phyloP scores from a whole-genome alignment of 1,140 invertebrate species.

The Diorhabda carinulata region DNA sequence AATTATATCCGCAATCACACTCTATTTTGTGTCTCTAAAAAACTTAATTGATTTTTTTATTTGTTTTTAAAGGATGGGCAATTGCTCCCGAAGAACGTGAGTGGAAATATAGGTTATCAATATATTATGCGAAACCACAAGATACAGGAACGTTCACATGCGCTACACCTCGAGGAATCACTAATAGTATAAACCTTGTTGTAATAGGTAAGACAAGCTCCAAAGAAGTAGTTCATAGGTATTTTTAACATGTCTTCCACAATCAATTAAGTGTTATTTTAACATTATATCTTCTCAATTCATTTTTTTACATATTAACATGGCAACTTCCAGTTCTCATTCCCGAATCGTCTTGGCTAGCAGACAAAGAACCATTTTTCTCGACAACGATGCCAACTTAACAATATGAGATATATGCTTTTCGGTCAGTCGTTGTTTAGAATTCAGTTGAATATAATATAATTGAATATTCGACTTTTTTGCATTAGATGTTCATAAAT shows the following conservation, averaged over 20 bases:
- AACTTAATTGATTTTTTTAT: background rate
- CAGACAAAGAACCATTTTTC: no score
- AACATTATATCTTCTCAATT: background rate
- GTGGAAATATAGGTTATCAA: constrained; percentile 76
- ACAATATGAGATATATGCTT: no score
- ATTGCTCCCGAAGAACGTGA: constrained; percentile 69
- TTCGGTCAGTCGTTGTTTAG: no score
- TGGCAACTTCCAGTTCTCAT: no score
- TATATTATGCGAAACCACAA: constrained; percentile 75
- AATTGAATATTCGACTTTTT: no score
- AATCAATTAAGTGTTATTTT: no score
- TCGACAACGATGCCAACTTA: no score
- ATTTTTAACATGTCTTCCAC: no score
- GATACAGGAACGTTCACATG: constrained; percentile 83
- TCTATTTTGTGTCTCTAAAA: background rate
- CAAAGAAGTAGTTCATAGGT: no score
- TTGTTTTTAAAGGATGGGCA: constrained; percentile 66
- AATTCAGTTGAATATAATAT: no score
- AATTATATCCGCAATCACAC: constrained; percentile 15
- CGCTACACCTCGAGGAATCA: constrained; percentile 71
- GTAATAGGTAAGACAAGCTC: constrained; percentile 63
- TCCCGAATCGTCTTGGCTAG: no score
- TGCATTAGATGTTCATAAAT: no score
- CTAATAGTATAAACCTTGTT: constrained; percentile 73
- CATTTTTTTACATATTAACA: background rate